phyloP scores from a whole-genome alignment of 2,113 vertebrate species.

The Saccopteryx bilineata region DNA sequence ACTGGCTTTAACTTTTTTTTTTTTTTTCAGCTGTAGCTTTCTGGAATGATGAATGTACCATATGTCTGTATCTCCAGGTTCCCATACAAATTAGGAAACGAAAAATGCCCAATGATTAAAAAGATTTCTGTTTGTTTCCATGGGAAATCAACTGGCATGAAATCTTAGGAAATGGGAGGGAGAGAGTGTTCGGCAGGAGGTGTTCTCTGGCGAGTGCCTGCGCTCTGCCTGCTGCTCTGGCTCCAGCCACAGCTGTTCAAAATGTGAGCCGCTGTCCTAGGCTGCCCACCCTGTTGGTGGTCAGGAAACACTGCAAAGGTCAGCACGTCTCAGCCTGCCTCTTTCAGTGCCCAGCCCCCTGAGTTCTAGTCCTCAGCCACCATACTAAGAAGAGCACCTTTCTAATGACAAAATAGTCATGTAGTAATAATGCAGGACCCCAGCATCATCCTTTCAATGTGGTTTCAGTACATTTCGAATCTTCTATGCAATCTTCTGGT shows the following conservation, averaged over 20 bases:
- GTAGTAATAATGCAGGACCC: no score
- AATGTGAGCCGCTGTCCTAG: background rate
- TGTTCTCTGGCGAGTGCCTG: background rate
- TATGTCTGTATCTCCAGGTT: constrained; percentile 82
- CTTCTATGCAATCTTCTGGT: background rate
- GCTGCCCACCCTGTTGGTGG: background rate
- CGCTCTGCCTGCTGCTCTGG: background rate
- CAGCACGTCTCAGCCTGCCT: background rate
- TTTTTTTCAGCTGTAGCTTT: constrained; percentile 75
- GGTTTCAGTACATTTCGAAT: background rate
- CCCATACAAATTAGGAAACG: constrained; percentile 85
- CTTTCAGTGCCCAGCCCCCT: background rate
- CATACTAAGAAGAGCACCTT: background rate
- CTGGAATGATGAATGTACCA: constrained; percentile 81
- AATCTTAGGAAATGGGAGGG: constrained; percentile 27
- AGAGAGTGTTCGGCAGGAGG: background rate
- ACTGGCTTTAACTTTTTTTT: constrained; percentile 56
- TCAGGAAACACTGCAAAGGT: background rate
- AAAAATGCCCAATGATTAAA: constrained; percentile 83
- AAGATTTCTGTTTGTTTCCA: constrained; percentile 82
- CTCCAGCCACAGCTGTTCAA: no score
- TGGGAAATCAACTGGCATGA: constrained; percentile 77
- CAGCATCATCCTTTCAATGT: background rate
- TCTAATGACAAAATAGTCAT: background rate
- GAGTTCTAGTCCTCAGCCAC: background rate